These are phyloP conservation scores for Coenonympha glycerion DNA, from an alignment of 2,888 invertebrate species.

Conservation along the genomic window DNA sequence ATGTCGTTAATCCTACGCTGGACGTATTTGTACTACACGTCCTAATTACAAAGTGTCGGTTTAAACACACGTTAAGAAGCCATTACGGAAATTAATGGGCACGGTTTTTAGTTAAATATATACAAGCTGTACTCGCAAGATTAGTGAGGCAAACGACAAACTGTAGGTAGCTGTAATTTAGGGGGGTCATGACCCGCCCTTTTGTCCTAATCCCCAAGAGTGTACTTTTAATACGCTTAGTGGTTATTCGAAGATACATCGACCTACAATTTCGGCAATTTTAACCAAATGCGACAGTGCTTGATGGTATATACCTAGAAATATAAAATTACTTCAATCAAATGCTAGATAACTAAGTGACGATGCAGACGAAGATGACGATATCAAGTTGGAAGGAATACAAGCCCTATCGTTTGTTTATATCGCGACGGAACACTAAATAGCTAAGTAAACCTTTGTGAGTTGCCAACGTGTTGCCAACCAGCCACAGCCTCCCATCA, in stretches of 20 bases:
- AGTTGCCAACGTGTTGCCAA: too few relatives aligned
- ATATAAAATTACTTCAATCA: too few relatives aligned
- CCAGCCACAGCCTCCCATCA: too few relatives aligned
- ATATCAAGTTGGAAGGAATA: too few relatives aligned
- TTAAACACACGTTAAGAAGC: constrained; percentile 6
- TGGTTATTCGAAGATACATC: constrained; percentile 34
- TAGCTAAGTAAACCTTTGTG: too few relatives aligned
- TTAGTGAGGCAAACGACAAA: constrained; percentile 7
- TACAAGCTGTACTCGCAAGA: constrained; percentile 7
- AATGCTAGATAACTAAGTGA: too few relatives aligned
- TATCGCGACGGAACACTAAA: too few relatives aligned
- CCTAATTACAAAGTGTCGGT: constrained; percentile 2
- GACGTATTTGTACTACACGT: not conserved
- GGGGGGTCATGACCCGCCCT: constrained; percentile 25
- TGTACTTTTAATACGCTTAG: constrained; percentile 28
- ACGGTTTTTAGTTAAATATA: constrained; percentile 23
- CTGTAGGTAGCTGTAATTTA: constrained; percentile 14
- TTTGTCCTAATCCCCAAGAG: constrained; percentile 46
- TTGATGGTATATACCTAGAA: too few relatives aligned
- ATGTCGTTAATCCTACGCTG: too few relatives aligned
- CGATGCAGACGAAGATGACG: too few relatives aligned
- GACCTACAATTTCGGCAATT: constrained; percentile 13
- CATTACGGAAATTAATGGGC: constrained; percentile 7
- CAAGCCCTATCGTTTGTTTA: too few relatives aligned
- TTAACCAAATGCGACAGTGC: too few relatives aligned